Evolutionary conservation across 2,888 invertebrate species (phyloP).

Genomic region (Phalera bucephala): DNA sequence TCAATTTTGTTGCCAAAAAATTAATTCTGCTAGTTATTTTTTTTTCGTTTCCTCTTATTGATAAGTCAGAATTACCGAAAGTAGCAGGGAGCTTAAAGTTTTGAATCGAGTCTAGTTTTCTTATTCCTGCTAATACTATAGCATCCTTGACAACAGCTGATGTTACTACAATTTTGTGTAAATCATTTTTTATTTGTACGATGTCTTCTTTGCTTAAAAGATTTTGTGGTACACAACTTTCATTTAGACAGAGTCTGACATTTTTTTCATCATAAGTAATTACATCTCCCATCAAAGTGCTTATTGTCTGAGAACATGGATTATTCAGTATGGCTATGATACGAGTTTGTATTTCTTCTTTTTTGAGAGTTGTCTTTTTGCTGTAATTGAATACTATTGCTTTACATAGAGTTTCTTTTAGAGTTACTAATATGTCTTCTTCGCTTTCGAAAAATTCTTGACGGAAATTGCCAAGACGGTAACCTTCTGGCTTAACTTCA

Average conservation of each 20-base stretch:
- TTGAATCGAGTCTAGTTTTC: conserved; percentile 22
- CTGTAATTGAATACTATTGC: conserved; percentile 26
- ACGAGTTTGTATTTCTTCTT: conserved; percentile 18
- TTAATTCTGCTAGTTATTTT: conserved; percentile 14
- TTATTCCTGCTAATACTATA: conserved; percentile 18
- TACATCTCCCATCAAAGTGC: conserved; percentile 34
- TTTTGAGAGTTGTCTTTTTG: conserved; percentile 18
- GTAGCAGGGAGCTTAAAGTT: conserved; percentile 30
- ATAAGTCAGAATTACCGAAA: conserved; percentile 42
- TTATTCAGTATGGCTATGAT: conserved; percentile 19
- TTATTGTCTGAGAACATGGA: conserved; percentile 27
- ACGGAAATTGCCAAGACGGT: conserved; percentile 30
- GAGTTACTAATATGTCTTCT: conserved; percentile 18
- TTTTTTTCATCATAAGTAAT: conserved; percentile 20
- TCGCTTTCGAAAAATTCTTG: conserved; percentile 33
- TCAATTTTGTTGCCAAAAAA: conserved; percentile 19
- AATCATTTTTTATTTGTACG: conserved; percentile 17
- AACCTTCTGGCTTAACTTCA: conserved; percentile 5
- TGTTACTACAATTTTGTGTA: conserved; percentile 26
- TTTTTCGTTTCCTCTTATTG: conserved; percentile 13
- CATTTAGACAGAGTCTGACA: conserved; percentile 17
- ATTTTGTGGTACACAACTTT: conserved; percentile 17
- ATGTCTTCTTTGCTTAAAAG: conserved; percentile 20
- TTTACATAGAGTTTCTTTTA: conserved; percentile 31
- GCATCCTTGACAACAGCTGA: conserved; percentile 27